Evolutionary conservation across 2,888 invertebrate genomes (phyloP), one percentile per base, ranked within the genome.

Genomic region (Leptodirus hochenwartii): DNA sequence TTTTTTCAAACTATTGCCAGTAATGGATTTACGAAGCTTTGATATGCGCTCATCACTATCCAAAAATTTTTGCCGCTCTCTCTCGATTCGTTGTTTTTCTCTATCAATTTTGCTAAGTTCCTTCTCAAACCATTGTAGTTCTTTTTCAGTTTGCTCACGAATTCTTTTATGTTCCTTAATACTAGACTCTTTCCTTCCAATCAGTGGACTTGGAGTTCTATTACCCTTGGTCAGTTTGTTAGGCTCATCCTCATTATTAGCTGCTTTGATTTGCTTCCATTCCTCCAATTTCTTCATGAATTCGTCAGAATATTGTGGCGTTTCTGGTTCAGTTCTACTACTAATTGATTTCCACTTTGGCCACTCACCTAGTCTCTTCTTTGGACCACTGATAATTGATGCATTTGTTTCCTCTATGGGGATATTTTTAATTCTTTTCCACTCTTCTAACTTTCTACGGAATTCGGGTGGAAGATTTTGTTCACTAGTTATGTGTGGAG

Each of bases 251-350:
- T n/a, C n/a, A n/a, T n/a, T n/a, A n/a, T 39, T 39, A 17, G 62
- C 60, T 25, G 69, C 64, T 49, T 80, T 80, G 48, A 79, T 69
- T 37, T 68, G 69, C 46, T 79, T 80, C 87, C 87, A 87, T 55
- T 79, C 78, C 45, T 82, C 78, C 58, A 85, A 66, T 57, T 78
- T 84, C 44, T 73, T 76, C 17, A 76, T 64, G 49, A 85, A 85
- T 44, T 87, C 85, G 34, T 84, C 79, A 13, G 78, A 76, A 8
- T 84, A 58, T 39, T 74, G 72, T 39, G 69, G 63, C 33, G 68
- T 61, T 13, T 71, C 73, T 20, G 20, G n/a, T 13, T 47, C 45
- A 24, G 43, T 39, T 38, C 46, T 43, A 15, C 45, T 45, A 0
- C 49, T 47, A 14, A 50, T 39, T 2, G 66, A 65, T 40, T 67